A percentile compares a stretch with the other conserved stretches of the same genome.
Conservation (phyloP, 2,113 vertebrate species). For the Athene cunicularia region DNA sequence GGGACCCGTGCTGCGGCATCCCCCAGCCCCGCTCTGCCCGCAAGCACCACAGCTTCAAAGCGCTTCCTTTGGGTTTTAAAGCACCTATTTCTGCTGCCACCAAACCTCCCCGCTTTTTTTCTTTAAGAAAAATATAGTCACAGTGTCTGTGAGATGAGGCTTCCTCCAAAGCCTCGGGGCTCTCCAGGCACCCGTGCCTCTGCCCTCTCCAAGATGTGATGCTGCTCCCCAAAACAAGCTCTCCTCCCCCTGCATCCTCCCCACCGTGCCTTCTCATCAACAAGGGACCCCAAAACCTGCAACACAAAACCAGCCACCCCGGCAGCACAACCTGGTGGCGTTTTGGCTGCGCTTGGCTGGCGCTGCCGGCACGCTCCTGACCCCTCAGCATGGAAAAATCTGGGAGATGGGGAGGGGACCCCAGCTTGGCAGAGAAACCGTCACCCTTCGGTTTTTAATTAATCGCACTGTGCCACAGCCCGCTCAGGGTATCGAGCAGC, state of each 20-base stretch:
- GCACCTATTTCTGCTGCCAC: not conserved
- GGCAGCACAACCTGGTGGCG: rapidly evolving
- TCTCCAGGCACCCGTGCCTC: rapidly evolving
- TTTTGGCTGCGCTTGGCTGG: rapidly evolving
- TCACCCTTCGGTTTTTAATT: not conserved
- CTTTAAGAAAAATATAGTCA: rapidly evolving
- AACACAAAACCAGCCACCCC: rapidly evolving
- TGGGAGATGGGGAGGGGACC: not conserved
- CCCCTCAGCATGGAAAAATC: rapidly evolving
- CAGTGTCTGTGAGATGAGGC: rapidly evolving
- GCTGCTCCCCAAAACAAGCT: not conserved
- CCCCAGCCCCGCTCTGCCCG: not conserved
- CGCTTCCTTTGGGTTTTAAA: rapidly evolving
- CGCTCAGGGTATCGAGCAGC: not conserved
- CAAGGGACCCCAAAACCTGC: not conserved
- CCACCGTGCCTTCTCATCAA: rapidly evolving
- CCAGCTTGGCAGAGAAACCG: not conserved
- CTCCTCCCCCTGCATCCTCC: not conserved
- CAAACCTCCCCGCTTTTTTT: not conserved
- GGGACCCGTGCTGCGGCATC: rapidly evolving
- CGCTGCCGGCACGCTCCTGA: rapidly evolving
- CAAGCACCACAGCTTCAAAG: not conserved
- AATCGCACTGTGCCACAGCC: not conserved
- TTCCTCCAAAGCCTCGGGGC: not conserved
- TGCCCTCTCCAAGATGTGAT: rapidly evolving